Evolutionary conservation across 2,113 vertebrate species (phyloP).

Genomic region (Prolemur simus): DNA sequence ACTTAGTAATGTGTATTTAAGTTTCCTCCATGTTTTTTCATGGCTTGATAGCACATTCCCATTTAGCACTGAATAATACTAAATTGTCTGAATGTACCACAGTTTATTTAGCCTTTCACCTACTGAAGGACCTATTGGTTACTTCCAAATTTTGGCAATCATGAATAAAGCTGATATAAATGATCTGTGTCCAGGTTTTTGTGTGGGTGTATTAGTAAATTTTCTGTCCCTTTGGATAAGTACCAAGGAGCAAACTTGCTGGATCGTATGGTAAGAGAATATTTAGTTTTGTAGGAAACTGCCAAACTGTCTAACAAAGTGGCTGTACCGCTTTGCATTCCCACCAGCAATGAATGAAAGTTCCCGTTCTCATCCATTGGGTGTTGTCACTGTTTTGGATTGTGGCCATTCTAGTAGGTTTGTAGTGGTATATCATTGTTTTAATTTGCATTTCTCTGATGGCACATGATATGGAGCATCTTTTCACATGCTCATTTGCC

Average conservation of each 20-base stretch:
- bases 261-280: not conserved
- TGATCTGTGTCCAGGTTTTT: not conserved
- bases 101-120: too few relatives aligned
- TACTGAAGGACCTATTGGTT: too few relatives aligned
- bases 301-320: not conserved
- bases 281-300: not conserved
- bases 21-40: not conserved
- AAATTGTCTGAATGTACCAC: too few relatives aligned
- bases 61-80: too few relatives aligned
- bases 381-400: not conserved
- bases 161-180: not conserved
- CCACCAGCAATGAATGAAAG: not conserved
- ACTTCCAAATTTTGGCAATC: not conserved
- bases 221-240: not conserved
- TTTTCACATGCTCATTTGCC: not conserved
- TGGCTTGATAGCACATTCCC: not conserved
- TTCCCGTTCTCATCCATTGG: not conserved
- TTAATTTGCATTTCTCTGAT: not conserved
- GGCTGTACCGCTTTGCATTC: not conserved
- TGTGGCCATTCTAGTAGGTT: not conserved
- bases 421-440: not conserved
- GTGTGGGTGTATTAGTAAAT: not conserved
- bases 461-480: not conserved
- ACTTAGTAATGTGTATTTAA: not conserved
- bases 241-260: not conserved